Percentiles rank a stretch among this genome's conserved stretches.
These are phyloP conservation scores for Anas acuta DNA, from an alignment of 2,797 vertebrate species.

Conservation along the genomic window DNA sequence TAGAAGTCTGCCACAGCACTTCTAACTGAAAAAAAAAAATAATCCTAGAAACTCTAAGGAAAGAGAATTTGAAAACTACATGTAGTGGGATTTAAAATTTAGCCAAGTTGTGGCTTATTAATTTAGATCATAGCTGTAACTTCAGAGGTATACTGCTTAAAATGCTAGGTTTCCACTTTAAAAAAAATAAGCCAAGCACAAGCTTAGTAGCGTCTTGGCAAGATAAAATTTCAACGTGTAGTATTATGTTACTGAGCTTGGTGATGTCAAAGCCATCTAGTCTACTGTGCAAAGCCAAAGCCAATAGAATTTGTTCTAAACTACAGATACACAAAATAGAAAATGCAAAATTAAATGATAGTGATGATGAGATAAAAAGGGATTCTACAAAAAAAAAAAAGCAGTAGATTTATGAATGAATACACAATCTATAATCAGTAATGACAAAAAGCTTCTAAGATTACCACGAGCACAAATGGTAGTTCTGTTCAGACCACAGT, in stretches of 20 bases:
- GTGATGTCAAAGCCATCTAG: not conserved
- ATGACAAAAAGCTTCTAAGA: not conserved
- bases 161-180: not conserved
- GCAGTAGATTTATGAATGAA: not conserved
- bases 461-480: not conserved
- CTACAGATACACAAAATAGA: not conserved
- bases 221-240: not conserved
- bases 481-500: not conserved
- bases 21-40: not conserved
- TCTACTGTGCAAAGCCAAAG: not conserved
- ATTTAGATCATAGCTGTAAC: not conserved
- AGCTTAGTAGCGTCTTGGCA: not conserved
- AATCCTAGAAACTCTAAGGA: not conserved
- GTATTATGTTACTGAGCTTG: not conserved
- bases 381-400: not conserved
- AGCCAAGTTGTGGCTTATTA: not conserved
- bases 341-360: not conserved
- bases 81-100: not conserved
- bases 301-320: not conserved
- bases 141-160: not conserved
- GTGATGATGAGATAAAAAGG: not conserved
- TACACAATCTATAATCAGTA: not conserved
- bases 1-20: not conserved
- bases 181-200: not conserved
- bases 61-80: not conserved